Evolutionary conservation across 2,888 invertebrate genomes (phyloP).

Genomic region (Ectemnius continuus): DNA sequence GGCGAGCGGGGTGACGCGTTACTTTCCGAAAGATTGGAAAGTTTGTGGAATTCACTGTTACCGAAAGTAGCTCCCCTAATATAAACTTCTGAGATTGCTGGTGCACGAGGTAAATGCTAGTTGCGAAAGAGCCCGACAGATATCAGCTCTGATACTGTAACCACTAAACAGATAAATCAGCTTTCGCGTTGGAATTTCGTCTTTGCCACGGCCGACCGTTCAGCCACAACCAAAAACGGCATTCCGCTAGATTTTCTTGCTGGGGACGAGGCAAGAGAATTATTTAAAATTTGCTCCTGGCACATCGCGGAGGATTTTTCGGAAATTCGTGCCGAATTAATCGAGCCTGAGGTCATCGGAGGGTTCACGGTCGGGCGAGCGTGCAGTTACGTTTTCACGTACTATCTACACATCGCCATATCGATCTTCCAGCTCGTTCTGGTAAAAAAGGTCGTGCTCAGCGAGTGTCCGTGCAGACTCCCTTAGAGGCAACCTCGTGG

Average conservation of each 20-base stretch:
- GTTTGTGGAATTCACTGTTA: conserved; percentile 30
- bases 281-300: no score
- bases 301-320: no score
- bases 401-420: conserved; percentile 19
- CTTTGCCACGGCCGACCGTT: neutral
- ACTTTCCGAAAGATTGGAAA: conserved; percentile 36
- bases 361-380: neutral
- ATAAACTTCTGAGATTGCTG: conserved; percentile 37
- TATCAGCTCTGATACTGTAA: conserved; percentile 9
- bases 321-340: neutral
- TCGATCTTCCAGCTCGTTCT: conserved; percentile 36
- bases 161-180: conserved; percentile 2
- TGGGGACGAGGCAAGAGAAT: no score
- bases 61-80: conserved; percentile 36
- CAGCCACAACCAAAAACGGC: no score
- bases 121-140: conserved; percentile 21
- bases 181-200: no score
- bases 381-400: conserved; percentile 2
- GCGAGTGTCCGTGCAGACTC: conserved; percentile 41
- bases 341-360: neutral
- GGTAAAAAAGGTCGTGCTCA: conserved; percentile 46
- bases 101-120: conserved; percentile 29
- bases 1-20: neutral
- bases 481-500: conserved; percentile 50
- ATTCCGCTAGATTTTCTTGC: no score